These are phyloP conservation scores for Polydrusus pterygomalis DNA, from an alignment of 2,888 invertebrate species.

Conservation along the genomic window DNA sequence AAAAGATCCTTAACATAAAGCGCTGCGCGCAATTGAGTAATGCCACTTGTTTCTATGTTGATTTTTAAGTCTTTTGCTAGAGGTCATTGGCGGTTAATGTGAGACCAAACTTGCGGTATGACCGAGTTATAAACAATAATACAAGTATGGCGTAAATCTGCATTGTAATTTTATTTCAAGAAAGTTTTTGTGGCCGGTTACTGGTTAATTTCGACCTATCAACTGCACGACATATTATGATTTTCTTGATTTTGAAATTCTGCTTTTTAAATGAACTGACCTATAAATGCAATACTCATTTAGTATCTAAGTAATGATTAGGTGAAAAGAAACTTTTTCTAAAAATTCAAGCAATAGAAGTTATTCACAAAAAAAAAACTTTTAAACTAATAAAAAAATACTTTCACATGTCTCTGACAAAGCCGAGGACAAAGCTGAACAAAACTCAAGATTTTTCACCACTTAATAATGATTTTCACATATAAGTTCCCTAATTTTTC, in stretches of 20 bases:
- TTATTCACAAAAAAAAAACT: too few species aligned
- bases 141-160: conserved; percentile 17
- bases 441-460: too few species aligned
- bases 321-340: not conserved
- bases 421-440: too few species aligned
- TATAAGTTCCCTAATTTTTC: too few species aligned
- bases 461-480: too few species aligned
- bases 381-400: too few species aligned
- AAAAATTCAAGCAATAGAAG: too few species aligned
- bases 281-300: not conserved
- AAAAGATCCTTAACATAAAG: too few species aligned
- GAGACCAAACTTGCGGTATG: conserved; percentile 29
- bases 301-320: too few species aligned
- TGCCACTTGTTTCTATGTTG: conserved; percentile 48
- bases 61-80: conserved; percentile 30
- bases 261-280: not conserved
- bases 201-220: not conserved
- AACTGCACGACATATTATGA: not conserved
- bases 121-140: conserved; percentile 25
- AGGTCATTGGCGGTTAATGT: conserved; percentile 28
- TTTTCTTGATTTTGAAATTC: conserved; percentile 1
- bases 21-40: too few species aligned
- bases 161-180: conserved; percentile 6
- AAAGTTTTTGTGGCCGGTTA: conserved; percentile 5
- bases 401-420: too few species aligned